Evolutionary conservation across 1,140 invertebrate genomes (phyloP), one percentile per base, ranked within the genome.

Genomic region (Hyposmocoma kahamanoa): DNA sequence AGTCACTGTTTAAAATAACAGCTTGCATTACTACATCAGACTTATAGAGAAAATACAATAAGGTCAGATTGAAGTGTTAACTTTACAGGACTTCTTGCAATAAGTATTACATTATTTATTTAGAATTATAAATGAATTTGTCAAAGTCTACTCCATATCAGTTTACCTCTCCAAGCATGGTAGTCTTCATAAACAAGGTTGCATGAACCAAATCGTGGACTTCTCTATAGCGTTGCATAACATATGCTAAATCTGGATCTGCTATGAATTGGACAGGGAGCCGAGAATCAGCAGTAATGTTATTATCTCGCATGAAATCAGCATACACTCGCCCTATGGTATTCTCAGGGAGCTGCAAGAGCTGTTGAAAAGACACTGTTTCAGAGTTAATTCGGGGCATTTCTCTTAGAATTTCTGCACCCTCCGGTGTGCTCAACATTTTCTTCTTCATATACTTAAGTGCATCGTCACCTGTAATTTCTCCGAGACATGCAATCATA

Each of bases 191-290:
- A 47, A 91, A 90, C 22, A 98, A 88, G 5, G 96, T 81, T 0
- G 97, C 92, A 84, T 99, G 98, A 52, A 96, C 91, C 43, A 99
- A 89, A 87, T 99, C 98, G 80, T 99, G 98, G 13, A 94, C 92
- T 87, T 99, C 97, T 57, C 98, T 91, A 79, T 99, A 99, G 34
- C 98, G 88, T 84, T 97, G 96, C 93, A 99, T 98, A 2, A 99
- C 92, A 87, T 99, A 99, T 15, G 96, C 96, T 44, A 98, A 82
- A 53, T 98, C 92, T 3, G 92, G 82, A 84, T 99, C 95, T 67
- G 97, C 91, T 21, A 99, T 90, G 86, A 98, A 99, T 62, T 94
- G 92, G 0, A 99, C 97, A 22, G 92, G 88, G 53, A 92, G 83
- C 59, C 98, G 89, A 24, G 94, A 93, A 88, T 99, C 97, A 3